A percentile compares a stretch with the other conserved stretches of the same genome.
Evolutionary conservation across 2,113 vertebrate genomes (phyloP).

Genomic region (Tragelaphus strepsiceros): DNA sequence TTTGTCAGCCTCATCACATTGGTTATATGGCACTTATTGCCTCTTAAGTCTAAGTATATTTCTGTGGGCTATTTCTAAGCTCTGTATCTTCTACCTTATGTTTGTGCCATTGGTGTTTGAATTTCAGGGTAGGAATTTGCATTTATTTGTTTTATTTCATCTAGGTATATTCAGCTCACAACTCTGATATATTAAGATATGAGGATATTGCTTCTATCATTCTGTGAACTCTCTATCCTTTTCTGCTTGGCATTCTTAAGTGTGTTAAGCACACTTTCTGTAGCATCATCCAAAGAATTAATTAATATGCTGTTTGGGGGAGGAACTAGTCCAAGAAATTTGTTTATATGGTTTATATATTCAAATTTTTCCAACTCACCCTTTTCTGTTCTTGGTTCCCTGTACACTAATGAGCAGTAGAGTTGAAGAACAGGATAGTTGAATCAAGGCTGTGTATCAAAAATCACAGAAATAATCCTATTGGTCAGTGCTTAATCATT

Average conservation of each 20-base stretch:
- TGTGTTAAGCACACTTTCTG: background rate
- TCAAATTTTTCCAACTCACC: background rate
- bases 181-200: background rate
- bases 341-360: background rate
- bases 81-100: background rate
- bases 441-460: background rate
- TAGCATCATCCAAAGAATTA: background rate
- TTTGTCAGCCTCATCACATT: background rate
- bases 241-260: slow-evolving; percentile 7
- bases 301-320: background rate
- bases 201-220: background rate
- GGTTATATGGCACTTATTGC: background rate
- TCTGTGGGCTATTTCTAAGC: background rate
- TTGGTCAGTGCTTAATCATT: background rate
- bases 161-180: background rate
- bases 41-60: background rate
- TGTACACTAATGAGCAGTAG: background rate
- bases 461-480: background rate
- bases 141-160: background rate
- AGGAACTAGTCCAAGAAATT: background rate
- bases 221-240: background rate
- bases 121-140: background rate
- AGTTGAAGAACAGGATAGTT: background rate
- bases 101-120: background rate
- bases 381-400: background rate